Evolutionary conservation across 2,113 vertebrate species (phyloP).

Genomic region (Ochotona curzoniae): DNA sequence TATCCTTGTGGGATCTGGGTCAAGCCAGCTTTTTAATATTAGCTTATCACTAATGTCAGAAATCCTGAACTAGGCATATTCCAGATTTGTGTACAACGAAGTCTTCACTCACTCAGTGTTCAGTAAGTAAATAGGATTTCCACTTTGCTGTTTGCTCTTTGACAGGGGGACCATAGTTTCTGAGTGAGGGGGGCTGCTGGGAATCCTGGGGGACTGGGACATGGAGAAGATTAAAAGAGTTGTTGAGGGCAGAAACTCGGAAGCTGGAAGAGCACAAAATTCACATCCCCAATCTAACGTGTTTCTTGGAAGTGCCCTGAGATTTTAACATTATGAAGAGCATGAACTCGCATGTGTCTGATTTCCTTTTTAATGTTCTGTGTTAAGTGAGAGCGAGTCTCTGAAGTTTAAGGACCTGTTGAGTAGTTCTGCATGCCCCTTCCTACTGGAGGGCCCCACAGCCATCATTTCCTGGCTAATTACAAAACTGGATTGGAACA

Average conservation of each 20-base stretch:
- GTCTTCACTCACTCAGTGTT: background rate
- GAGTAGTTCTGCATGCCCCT: background rate
- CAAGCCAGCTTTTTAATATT: background rate
- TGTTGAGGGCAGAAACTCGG: background rate
- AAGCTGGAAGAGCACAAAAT: no score
- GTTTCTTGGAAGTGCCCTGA: background rate
- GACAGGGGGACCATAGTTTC: background rate
- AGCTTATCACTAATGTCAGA: slow-evolving; percentile 15
- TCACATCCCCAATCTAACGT: background rate
- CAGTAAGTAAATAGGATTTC: background rate
- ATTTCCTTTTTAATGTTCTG: slow-evolving; percentile 40
- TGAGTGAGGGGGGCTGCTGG: background rate
- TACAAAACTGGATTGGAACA: slow-evolving; percentile 30
- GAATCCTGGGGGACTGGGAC: background rate
- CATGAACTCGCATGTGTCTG: background rate
- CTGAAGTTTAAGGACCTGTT: background rate
- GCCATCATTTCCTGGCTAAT: slow-evolving; percentile 11
- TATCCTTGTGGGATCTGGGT: background rate
- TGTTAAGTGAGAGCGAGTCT: background rate
- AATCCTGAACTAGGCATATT: background rate
- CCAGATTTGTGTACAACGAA: background rate
- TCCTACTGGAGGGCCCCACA: background rate
- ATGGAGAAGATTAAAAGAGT: background rate
- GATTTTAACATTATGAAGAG: background rate
- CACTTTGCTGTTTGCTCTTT: background rate